A percentile compares a stretch with the other conserved stretches of the same genome.
phyloP scores from a whole-genome alignment of 1,140 invertebrate genomes.

The Cyphomyrmex costatus region DNA sequence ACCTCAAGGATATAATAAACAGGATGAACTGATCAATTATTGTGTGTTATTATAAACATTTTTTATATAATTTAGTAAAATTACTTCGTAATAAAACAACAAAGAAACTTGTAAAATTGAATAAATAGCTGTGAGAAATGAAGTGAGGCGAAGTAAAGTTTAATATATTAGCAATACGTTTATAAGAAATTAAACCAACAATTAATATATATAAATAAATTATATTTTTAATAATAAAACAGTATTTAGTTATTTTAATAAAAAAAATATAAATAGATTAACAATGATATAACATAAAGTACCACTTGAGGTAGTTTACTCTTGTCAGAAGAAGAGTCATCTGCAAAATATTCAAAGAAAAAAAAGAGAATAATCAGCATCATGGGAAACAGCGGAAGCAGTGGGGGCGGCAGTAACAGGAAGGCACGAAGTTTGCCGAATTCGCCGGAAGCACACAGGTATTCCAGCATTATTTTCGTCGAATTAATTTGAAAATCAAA shows the following conservation, averaged over 20 bases:
- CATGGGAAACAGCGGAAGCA: slow-evolving; percentile 88
- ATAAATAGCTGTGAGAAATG: slow-evolving; percentile 18
- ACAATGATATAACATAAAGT: slow-evolving; percentile 12
- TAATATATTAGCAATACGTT: slow-evolving; percentile 8
- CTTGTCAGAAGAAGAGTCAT: slow-evolving; percentile 2
- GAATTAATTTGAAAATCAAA: background rate
- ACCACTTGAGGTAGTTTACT: background rate
- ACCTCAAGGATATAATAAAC: slow-evolving; percentile 40
- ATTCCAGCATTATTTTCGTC: slow-evolving; percentile 35
- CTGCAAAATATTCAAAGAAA: slow-evolving; percentile 15
- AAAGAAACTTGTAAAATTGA: background rate
- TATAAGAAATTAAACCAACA: background rate
- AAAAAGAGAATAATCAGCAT: slow-evolving; percentile 46
- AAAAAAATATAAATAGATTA: background rate
- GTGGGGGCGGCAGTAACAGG: slow-evolving; percentile 80
- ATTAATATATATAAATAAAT: slow-evolving; percentile 29
- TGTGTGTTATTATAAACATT: slow-evolving; percentile 21
- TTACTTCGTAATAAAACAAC: background rate
- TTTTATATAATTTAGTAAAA: background rate
- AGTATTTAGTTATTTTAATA: background rate
- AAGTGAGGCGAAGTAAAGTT: slow-evolving; percentile 1
- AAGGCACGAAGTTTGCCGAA: slow-evolving; percentile 90
- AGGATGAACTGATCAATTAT: slow-evolving; percentile 41
- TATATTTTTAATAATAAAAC: slow-evolving; percentile 11
- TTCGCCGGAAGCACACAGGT: slow-evolving; percentile 90